Base-by-base conservation (phyloP, 2,113 vertebrate species). In the Rutilus rutilus region DNA sequence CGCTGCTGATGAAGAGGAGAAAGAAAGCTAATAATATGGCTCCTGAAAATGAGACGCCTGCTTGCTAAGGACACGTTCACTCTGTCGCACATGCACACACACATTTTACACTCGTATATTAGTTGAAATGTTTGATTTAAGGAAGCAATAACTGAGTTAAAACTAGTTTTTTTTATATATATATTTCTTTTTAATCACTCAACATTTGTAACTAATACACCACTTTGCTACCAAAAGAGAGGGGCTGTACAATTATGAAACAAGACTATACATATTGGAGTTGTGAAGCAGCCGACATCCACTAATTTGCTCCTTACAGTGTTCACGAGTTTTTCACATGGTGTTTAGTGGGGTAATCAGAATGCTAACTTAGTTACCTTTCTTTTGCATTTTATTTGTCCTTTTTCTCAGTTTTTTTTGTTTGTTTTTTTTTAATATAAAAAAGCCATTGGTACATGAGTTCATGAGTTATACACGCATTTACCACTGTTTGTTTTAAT, bases 1-100 rank as follows among this genome's bases (percentile, higher is more conserved):
- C 98, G 60, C 92, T 99, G 93, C 96, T 99, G 87, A 95, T 94
- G 89, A 99, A 99, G 92, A 95, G 98, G 92, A 94, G 97, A 88
- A 98, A 98, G 95, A 99, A 97, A 90, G 96, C 96, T 1, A 96
- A 91, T 52, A 92, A 88, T 4, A 12, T 87, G 85, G 92, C 81
- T 57, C 89, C 52, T 86, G 89, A 93, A 93, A 93, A 83, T 85
- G 79, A 93, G 93, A 93, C 95, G 85, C 1, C 85, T 82, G 6
- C 86, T 91, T 94, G 93, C 91, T 96, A 93, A 95, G 86, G 76
- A 85, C 78, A 80, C 39, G 5, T 42, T 79, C 50, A 77, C 74
- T 60, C 52, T 82, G 10, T 11, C n/a, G 25, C 39, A 71, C 19
- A 59, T 23, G 73, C 23, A 50, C 36, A 42, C 69, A 36, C 57